Conservation (phyloP, 2,888 invertebrate genomes). For the Chesias legatella region DNA sequence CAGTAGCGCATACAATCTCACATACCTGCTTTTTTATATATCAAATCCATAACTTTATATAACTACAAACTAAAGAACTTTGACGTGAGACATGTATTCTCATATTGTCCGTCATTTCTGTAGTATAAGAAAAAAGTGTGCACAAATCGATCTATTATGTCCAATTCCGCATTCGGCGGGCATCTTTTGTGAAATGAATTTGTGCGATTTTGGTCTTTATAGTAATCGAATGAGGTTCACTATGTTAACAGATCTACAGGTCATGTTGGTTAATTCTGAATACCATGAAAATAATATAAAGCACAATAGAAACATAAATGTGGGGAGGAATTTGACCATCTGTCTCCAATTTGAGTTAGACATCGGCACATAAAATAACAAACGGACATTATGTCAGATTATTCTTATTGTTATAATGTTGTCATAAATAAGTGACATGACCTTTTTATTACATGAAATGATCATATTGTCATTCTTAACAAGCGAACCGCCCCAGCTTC, state of each 20-base stretch:
- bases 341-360: constrained; percentile 52
- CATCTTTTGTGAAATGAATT: constrained; percentile 18
- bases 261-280: constrained; percentile 30
- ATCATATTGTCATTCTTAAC: too few relatives aligned
- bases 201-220: constrained; percentile 14
- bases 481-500: too few relatives aligned
- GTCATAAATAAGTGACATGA: too few relatives aligned
- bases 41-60: too few relatives aligned
- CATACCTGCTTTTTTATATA: too few relatives aligned
- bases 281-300: constrained; percentile 40
- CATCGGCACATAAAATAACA: constrained; percentile 36
- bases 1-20: too few relatives aligned
- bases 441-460: too few relatives aligned
- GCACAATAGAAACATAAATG: constrained; percentile 48
- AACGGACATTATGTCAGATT: constrained; percentile 7
- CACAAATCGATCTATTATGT: constrained; percentile 37
- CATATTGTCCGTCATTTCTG: constrained; percentile 13
- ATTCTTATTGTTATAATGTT: neutral
- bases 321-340: constrained; percentile 56
- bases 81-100: constrained; percentile 10
- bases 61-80: constrained; percentile 2
- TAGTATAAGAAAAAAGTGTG: constrained; percentile 18
- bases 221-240: constrained; percentile 19
- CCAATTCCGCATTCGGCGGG: constrained; percentile 20
- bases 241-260: neutral